Evolutionary conservation across 2,888 invertebrate genomes (phyloP).

Genomic region (Suillia variegata): DNA sequence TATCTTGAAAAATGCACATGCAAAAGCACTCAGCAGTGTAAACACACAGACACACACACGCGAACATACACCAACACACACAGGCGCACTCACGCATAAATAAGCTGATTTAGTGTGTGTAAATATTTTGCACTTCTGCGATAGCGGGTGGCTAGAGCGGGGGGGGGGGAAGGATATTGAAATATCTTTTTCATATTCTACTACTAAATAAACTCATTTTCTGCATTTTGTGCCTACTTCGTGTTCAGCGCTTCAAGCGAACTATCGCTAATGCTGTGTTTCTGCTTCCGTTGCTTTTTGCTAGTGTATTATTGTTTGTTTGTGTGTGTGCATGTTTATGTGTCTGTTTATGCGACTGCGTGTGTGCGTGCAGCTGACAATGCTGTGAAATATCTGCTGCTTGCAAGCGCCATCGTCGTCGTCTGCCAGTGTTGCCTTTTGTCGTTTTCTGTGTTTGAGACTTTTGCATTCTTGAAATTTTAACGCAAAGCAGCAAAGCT

Average conservation of each 20-base stretch:
- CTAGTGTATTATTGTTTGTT: background rate
- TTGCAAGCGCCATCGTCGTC: too few relatives aligned
- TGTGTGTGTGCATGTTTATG: background rate
- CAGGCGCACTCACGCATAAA: background rate
- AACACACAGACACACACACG: conserved; percentile 5
- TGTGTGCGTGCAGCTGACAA: background rate
- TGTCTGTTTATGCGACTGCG: background rate
- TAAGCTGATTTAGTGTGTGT: background rate
- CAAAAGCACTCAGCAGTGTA: background rate
- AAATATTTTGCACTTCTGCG: background rate
- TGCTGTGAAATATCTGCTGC: background rate
- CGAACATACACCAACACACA: background rate
- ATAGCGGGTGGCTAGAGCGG: too few relatives aligned
- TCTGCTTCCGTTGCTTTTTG: background rate
- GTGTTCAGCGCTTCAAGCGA: background rate
- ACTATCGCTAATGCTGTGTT: background rate
- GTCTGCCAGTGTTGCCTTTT: too few relatives aligned
- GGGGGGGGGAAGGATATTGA: too few relatives aligned
- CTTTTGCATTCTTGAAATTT: too few relatives aligned
- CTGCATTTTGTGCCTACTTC: too few relatives aligned
- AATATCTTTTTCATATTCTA: too few relatives aligned
- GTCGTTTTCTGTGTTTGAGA: too few relatives aligned
- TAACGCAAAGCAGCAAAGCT: too few relatives aligned
- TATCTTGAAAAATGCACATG: background rate
- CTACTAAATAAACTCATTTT: too few relatives aligned